A percentile compares a stretch with the other conserved stretches of the same genome.
Evolutionary conservation across 2,113 vertebrate genomes (phyloP).

Genomic region (Spermophilus dauricus): DNA sequence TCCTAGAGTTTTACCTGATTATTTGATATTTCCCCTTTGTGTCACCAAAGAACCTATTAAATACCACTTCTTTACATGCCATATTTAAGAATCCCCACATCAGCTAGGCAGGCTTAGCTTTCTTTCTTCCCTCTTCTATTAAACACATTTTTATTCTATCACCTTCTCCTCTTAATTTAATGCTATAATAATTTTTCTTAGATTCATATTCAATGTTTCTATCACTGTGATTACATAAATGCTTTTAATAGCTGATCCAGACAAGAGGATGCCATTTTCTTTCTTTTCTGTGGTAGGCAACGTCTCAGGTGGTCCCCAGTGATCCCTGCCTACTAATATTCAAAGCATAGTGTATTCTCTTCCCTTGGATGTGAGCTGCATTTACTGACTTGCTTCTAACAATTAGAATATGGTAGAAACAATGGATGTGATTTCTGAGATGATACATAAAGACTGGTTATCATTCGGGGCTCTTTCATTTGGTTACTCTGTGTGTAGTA

Average conservation of each 20-base stretch:
- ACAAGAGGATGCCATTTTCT: not conserved
- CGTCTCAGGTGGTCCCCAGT: not conserved
- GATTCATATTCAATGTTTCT: not conserved
- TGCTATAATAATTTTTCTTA: not conserved
- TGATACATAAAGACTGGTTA: not conserved
- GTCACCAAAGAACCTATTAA: slow-evolving; percentile 24
- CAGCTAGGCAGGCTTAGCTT: not conserved
- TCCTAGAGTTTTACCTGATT: not conserved
- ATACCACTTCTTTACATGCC: not conserved
- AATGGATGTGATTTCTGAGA: not conserved
- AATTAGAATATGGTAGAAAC: not conserved
- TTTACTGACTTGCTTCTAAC: not conserved
- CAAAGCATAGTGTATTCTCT: not conserved
- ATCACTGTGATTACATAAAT: not conserved
- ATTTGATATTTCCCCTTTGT: not conserved
- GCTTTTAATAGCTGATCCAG: not conserved
- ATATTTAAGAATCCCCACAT: not conserved
- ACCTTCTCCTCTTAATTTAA: not conserved
- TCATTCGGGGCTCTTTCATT: not conserved
- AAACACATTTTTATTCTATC: not conserved
- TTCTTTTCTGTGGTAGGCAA: not conserved
- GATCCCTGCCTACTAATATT: not conserved
- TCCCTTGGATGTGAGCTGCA: not conserved
- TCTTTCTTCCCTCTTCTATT: not conserved
- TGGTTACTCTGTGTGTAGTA: not conserved